Evolutionary conservation across 2,888 invertebrate genomes (phyloP), one percentile per base, ranked within the genome.

Genomic region (Eupeodes latifasciatus): DNA sequence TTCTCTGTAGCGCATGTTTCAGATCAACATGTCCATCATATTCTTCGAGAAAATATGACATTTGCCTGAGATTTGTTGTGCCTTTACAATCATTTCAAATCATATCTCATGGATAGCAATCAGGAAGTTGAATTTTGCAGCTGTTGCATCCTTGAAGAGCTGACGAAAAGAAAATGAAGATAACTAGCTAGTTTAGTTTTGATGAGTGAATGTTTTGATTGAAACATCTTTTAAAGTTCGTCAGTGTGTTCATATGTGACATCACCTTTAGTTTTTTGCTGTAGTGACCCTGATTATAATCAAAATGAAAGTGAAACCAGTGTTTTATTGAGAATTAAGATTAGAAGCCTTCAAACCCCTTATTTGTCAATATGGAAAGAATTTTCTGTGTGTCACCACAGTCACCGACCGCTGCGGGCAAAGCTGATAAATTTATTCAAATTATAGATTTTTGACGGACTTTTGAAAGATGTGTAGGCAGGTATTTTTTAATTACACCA

Each of bases 361-460:
- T 14, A 10, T 9, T 11, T 6, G 47, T 27, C 47, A 44, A 16
- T 47, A 19, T 19, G 11, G 40, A 64, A 44, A 14, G 14, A 66
- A 66, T 44, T 14, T 59, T 0, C 6, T 51, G 14, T n/a, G 2
- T 5, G 14, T 14, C 14, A 51, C 12, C 14, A 51, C 51, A 5
- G 11, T n/a, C 12, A 5, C 44, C 16, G 16, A 12, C 44, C 36
- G 74, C 85, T 49, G 11, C 40, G 36, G 57, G 79, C 75, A 51
- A 57, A 55, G 5, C 44, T 57, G 36, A 34, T 51, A 53, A 74
- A 44, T 62, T 67, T 69, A 82, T 78, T 81, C 81, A 81, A 81
- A 74, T 81, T 61, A 51, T 16, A 34, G 55, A 49, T 53, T 59
- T 81, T 86, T 81, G 69, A 81, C 57, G 62, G 51, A 40, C 49